A percentile compares a stretch with the other conserved stretches of the same genome.
Conservation (phyloP, 2,888 invertebrate species). For the Drosophila fungiperda region DNA sequence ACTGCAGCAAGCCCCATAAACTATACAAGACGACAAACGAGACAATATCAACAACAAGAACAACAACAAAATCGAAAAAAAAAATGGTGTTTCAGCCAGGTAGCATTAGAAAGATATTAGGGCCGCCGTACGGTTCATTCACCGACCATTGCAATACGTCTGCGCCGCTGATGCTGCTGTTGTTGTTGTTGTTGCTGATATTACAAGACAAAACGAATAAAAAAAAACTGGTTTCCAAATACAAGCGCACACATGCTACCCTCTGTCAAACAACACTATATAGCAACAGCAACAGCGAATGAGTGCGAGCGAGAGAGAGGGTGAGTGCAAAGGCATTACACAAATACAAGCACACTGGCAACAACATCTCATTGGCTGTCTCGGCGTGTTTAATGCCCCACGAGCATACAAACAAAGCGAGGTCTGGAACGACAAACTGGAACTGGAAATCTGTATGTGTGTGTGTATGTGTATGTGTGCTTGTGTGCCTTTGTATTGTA, state of each 20-base stretch:
- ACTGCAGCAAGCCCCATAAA: constrained; percentile 41
- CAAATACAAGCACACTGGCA: constrained; percentile 68
- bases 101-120: constrained; percentile 77
- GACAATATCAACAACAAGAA: constrained; percentile 18
- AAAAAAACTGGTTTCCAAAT: constrained; percentile 73
- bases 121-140: constrained; percentile 76
- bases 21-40: constrained; percentile 41
- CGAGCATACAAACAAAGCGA: constrained; percentile 53
- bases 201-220: constrained; percentile 24
- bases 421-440: constrained; percentile 77
- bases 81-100: constrained; percentile 79
- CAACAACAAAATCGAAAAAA: constrained; percentile 39
- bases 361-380: constrained; percentile 83
- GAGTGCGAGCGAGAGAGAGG: constrained; percentile 55
- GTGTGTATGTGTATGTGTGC: constrained; percentile 1
- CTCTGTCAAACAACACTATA: constrained; percentile 59
- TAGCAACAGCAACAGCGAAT: constrained; percentile 35
- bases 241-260: constrained; percentile 58
- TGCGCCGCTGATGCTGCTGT: constrained; percentile 59
- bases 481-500: constrained; percentile 56
- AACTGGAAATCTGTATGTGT: constrained; percentile 56
- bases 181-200: constrained; percentile 38
- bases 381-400: constrained; percentile 65
- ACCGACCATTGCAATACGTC: constrained; percentile 79
- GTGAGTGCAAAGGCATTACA: constrained; percentile 62